Conservation (phyloP, 2,113 vertebrate genomes). For the Triplophysa tibetana region DNA sequence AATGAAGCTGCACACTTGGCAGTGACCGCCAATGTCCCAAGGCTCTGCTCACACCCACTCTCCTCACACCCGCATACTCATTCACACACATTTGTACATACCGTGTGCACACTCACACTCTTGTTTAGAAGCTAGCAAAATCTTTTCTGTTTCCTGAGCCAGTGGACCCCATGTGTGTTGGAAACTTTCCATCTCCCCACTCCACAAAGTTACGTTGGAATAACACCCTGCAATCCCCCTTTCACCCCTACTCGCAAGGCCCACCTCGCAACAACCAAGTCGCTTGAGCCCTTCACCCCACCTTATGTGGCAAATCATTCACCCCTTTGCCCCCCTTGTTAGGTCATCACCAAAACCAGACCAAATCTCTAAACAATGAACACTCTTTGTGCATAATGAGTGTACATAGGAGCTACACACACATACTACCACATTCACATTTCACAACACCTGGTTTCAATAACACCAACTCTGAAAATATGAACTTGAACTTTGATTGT, state of each 20-base stretch:
- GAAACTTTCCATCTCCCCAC: slow-evolving; percentile 67
- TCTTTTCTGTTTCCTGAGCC: slow-evolving; percentile 66
- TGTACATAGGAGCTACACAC: slow-evolving; percentile 47
- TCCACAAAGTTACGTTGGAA: not conserved
- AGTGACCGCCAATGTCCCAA: slow-evolving; percentile 1
- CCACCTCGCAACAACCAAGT: slow-evolving; percentile 49
- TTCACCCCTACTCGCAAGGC: not conserved
- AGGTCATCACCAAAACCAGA: slow-evolving; percentile 12
- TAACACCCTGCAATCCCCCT: slow-evolving; percentile 3
- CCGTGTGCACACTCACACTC: not conserved
- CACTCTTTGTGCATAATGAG: slow-evolving; percentile 33
- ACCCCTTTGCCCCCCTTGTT: slow-evolving; percentile 10
- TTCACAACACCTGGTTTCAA: slow-evolving; percentile 71
- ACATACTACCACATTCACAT: slow-evolving; percentile 52
- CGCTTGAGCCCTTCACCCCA: slow-evolving; percentile 43
- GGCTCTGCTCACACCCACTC: slow-evolving; percentile 2
- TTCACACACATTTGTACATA: not conserved
- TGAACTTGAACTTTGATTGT: slow-evolving; percentile 61
- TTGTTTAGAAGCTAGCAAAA: slow-evolving; percentile 46
- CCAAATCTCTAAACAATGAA: slow-evolving; percentile 25
- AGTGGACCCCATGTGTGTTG: slow-evolving; percentile 67
- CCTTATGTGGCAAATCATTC: slow-evolving; percentile 50
- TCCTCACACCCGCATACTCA: not conserved
- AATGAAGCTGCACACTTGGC: slow-evolving; percentile 40
- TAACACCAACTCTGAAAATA: slow-evolving; percentile 61